Evolutionary conservation across 2,797 vertebrate species (phyloP).

Genomic region (Poecile montanus): DNA sequence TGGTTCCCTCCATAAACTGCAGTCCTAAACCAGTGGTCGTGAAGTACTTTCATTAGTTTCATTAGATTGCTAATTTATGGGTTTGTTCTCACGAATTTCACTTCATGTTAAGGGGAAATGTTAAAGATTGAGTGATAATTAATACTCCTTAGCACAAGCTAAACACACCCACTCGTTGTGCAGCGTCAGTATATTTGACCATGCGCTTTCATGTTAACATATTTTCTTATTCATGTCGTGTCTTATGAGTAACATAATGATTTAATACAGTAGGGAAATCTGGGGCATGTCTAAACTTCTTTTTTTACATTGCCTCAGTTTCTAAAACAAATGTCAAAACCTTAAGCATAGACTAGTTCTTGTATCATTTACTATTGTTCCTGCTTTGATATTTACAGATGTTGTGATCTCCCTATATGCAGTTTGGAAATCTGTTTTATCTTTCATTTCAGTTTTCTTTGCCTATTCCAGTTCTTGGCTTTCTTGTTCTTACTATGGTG

Average conservation of each 20-base stretch:
- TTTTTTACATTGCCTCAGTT: background rate
- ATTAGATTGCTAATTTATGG: background rate
- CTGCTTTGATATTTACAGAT: background rate
- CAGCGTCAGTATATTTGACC: constrained; percentile 8
- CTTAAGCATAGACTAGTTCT: background rate
- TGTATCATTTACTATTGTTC: background rate
- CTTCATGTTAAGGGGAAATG: background rate
- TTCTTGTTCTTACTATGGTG: background rate
- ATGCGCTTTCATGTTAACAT: constrained; percentile 32
- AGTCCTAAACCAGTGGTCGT: background rate
- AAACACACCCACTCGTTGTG: background rate
- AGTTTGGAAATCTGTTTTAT: background rate
- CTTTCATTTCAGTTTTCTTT: background rate
- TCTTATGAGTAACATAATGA: background rate
- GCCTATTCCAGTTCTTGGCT: background rate
- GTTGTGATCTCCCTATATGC: background rate
- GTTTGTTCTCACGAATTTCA: background rate
- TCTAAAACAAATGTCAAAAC: background rate
- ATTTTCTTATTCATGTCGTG: background rate
- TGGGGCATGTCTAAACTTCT: background rate
- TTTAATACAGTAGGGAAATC: background rate
- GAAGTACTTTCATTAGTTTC: background rate
- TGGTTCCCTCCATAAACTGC: background rate
- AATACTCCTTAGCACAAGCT: background rate
- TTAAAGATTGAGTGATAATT: constrained; percentile 2